These are phyloP conservation scores for Drosophila tani DNA, from an alignment of 1,140 invertebrate species.

Conservation along the genomic window DNA sequence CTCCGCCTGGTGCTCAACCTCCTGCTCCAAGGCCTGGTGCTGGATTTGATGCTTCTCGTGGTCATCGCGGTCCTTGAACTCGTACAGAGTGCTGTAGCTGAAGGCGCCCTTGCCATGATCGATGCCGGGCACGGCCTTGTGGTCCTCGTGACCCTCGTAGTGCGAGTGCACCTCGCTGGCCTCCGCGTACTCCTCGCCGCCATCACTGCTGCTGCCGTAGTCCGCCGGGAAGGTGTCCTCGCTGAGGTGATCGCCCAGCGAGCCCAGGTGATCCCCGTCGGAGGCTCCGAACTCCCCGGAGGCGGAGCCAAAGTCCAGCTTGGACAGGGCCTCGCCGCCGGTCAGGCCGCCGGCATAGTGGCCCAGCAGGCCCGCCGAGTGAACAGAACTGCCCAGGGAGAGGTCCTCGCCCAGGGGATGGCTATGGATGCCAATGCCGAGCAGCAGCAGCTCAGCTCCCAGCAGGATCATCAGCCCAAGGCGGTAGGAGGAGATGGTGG, in stretches of 20 bases:
- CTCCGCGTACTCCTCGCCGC: conserved; percentile 67
- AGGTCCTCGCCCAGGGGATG: conserved; percentile 52
- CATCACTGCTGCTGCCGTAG: conserved; percentile 60
- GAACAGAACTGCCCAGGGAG: conserved; percentile 41
- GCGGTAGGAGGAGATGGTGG: conserved; percentile 15
- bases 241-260: conserved; percentile 65
- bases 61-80: conserved; percentile 75
- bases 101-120: conserved; percentile 81
- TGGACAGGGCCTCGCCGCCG: conserved; percentile 62
- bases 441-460: conserved; percentile 1
- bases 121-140: conserved; percentile 75
- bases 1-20: conserved; percentile 56
- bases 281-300: conserved; percentile 29
- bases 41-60: conserved; percentile 62
- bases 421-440: conserved; percentile 8
- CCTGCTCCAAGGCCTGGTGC: conserved; percentile 59
- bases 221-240: conserved; percentile 68
- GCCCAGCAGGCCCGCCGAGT: conserved; percentile 62
- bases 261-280: conserved; percentile 49
- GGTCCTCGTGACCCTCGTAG: conserved; percentile 47
- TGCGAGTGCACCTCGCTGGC: conserved; percentile 64
- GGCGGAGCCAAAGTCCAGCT: conserved; percentile 46
- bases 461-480: conserved; percentile 55
- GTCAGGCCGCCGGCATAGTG: conserved; percentile 64
- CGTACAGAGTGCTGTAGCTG: conserved; percentile 78